These are phyloP conservation scores for Venusia cambrica DNA, from an alignment of 2,888 invertebrate species.

Conservation along the genomic window DNA sequence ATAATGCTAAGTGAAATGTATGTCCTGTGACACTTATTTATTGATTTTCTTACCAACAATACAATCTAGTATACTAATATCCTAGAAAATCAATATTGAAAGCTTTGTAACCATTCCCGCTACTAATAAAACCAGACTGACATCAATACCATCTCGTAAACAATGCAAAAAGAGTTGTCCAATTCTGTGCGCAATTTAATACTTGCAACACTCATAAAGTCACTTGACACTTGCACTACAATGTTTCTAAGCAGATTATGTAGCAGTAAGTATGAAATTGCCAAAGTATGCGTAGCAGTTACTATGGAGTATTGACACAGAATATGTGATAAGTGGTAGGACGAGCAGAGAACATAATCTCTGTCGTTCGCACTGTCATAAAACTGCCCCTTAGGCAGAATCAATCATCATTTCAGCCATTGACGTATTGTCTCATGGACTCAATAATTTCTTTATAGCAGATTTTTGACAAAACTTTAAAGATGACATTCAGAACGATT, in stretches of 20 bases:
- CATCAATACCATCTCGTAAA: conserved; percentile 15
- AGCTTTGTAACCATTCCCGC: background rate
- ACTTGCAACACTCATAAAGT: conserved; percentile 14
- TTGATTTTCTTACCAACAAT: too few relatives aligned
- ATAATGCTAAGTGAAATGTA: too few relatives aligned
- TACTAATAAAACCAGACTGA: conserved; percentile 14
- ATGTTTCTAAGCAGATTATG: conserved; percentile 10
- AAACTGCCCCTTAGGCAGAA: conserved; percentile 28
- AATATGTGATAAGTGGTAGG: conserved; percentile 1
- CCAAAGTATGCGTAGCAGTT: conserved; percentile 1
- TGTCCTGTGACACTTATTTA: too few relatives aligned
- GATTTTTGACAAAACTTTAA: too few relatives aligned
- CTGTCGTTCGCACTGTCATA: conserved; percentile 32
- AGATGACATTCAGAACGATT: too few relatives aligned
- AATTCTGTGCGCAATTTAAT: conserved; percentile 15
- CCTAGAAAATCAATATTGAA: conserved; percentile 10
- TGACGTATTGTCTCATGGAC: conserved; percentile 2
- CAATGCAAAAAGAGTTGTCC: conserved; percentile 11
- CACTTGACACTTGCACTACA: conserved; percentile 19
- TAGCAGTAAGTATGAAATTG: conserved; percentile 2
- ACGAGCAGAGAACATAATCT: conserved; percentile 25
- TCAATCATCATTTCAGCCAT: conserved; percentile 20
- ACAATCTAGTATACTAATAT: too few relatives aligned
- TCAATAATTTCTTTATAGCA: too few relatives aligned
- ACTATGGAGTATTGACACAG: background rate